phyloP scores from a whole-genome alignment of 2,113 vertebrate species.

The Tachysurus vachellii region DNA sequence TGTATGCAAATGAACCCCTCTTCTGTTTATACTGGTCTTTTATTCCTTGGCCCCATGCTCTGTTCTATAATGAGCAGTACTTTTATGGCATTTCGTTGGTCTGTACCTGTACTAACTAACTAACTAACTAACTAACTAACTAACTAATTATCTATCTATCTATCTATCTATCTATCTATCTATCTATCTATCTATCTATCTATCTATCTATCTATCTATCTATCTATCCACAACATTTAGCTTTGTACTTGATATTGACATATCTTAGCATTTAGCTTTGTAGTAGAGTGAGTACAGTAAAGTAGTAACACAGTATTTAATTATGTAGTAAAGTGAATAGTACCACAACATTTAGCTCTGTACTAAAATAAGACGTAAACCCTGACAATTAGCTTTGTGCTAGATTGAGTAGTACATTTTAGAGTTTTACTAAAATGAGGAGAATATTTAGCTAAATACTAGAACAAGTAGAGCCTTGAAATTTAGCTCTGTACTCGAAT shows the following conservation, averaged over 20 bases:
- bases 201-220: no score
- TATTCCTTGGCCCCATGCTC: neutral
- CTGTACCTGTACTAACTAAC: no score
- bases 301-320: neutral
- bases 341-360: no score
- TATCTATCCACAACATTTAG: neutral
- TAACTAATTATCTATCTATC: no score
- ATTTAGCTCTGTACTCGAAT: neutral
- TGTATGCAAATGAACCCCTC: no score
- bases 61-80: neutral
- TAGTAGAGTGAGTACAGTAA: neutral
- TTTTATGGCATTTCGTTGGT: no score
- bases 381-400: neutral
- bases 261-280: neutral
- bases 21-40: neutral
- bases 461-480: neutral
- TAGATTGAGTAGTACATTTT: neutral
- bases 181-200: no score
- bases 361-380: neutral
- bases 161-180: no score
- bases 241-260: neutral
- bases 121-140: no score
- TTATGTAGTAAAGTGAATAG: no score
- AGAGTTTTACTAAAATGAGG: neutral
- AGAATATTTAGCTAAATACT: neutral